Base-by-base conservation (phyloP, 2,888 invertebrate species). In the Troides aeacus region DNA sequence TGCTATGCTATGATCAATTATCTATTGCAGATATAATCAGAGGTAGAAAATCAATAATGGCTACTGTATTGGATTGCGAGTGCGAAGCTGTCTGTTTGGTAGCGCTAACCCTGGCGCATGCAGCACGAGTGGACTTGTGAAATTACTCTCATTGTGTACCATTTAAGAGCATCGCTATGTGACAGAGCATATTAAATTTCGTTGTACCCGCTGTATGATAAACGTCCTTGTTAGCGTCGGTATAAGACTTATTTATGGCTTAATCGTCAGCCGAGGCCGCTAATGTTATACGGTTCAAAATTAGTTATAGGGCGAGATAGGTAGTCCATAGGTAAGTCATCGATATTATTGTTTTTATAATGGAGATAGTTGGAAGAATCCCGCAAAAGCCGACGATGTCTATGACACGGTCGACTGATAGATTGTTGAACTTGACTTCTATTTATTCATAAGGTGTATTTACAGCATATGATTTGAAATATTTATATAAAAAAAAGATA, bases 151-250 rank as follows among this genome's bases (percentile, higher is more conserved):
- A 70, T 70, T 70, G 70, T 70, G 59, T 70, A 70, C 72, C 72
- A 67, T 75, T 73, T 74, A 73, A 71, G 73, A 73, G 71, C 72
- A 66, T 67, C 72, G 68, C 72, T 71, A 74, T 73, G 74, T 72
- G 75, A 75, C 77, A 76, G 75, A 75, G 71, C 72, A 67, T 72
- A 72, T 76, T 76, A 78, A 74, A 68, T 64, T 64, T 70, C 46
- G 66, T 72, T 61, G 56, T 74, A 70, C 61, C 74, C 73, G 73
- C 74, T 75, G 76, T 77, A 79, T 80, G 81, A 81, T 76, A 77
- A 78, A 79, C 74, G 74, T 73, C 72, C 79, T 81, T 79, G 81
- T 82, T 83, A 83, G 77, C 72, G 80, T 62, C 77, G 75, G 70
- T 69, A 73, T 73, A 73, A 66, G 72, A 71, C 65, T 76, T 78